Evolutionary conservation across 2,888 invertebrate species (phyloP).

Genomic region (Drosophila longiperda): DNA sequence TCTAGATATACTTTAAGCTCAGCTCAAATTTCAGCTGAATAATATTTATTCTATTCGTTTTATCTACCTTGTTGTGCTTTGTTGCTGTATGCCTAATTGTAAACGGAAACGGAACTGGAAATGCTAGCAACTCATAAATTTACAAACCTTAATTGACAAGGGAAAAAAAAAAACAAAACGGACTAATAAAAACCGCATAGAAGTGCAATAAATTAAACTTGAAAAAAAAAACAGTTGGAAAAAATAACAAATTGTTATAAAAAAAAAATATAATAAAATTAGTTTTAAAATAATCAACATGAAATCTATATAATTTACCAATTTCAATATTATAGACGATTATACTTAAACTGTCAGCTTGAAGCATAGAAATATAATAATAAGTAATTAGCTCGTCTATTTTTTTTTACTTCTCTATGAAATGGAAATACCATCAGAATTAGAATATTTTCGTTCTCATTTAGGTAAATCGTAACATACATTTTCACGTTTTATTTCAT

Average conservation of each 20-base stretch:
- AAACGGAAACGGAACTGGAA: slow-evolving; percentile 63
- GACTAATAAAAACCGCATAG: slow-evolving; percentile 24
- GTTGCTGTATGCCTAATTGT: slow-evolving; percentile 53
- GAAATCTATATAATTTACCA: not conserved
- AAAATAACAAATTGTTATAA: not conserved
- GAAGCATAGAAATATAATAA: not conserved
- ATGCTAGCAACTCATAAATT: slow-evolving; percentile 56
- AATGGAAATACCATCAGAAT: not conserved
- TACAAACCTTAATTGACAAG: slow-evolving; percentile 28
- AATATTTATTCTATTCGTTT: not conserved
- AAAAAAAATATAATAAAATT: slow-evolving; percentile 6
- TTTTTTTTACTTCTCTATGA: not conserved
- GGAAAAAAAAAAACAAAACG: slow-evolving; percentile 5
- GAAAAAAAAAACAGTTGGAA: slow-evolving; percentile 10
- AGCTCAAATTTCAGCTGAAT: not conserved
- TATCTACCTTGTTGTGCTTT: not conserved
- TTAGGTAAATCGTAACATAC: not conserved
- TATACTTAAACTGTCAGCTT: not conserved
- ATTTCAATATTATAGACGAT: not conserved
- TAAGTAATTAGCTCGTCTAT: not conserved
- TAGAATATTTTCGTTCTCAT: not conserved
- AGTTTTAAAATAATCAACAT: not conserved
- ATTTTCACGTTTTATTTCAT: not conserved
- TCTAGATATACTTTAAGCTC: not conserved
- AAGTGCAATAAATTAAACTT: slow-evolving; percentile 63